A percentile compares a stretch with the other conserved stretches of the same genome.
These are phyloP conservation scores for Chiroxiphia lanceolata DNA, from an alignment of 2,797 vertebrate species.

Conservation along the genomic window DNA sequence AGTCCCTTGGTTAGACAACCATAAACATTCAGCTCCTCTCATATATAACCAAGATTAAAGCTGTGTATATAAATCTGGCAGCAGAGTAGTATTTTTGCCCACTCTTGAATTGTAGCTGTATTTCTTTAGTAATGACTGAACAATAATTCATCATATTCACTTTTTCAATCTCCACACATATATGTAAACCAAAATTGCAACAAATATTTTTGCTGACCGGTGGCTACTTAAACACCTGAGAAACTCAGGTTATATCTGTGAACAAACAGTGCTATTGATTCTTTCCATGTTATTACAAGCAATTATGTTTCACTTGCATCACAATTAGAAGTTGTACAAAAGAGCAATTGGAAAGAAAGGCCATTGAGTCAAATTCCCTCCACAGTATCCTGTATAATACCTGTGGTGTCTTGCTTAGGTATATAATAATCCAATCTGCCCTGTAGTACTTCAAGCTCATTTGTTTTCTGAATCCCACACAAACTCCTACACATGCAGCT, in stretches of 20 bases:
- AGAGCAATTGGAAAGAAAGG: background rate
- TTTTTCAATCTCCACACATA: slow-evolving; percentile 44
- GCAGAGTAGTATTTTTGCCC: slow-evolving; percentile 59
- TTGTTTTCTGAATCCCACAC: background rate
- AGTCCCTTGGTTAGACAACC: slow-evolving; percentile 69
- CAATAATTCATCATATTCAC: slow-evolving; percentile 9
- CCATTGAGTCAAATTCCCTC: background rate
- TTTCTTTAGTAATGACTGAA: slow-evolving; percentile 57
- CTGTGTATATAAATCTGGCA: slow-evolving; percentile 60
- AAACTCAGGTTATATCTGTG: background rate
- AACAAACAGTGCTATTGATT: slow-evolving; percentile 1
- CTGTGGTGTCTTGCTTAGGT: background rate
- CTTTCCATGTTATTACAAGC: background rate
- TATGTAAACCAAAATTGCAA: slow-evolving; percentile 47
- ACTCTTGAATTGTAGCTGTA: slow-evolving; percentile 45
- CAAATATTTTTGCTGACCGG: slow-evolving; percentile 38
- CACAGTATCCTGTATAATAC: background rate
- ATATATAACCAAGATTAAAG: slow-evolving; percentile 71
- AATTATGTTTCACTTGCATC: background rate
- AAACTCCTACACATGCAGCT: background rate
- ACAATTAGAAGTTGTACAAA: background rate
- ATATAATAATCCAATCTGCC: background rate
- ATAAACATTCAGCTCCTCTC: slow-evolving; percentile 68
- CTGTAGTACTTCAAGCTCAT: background rate
- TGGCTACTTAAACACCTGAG: slow-evolving; percentile 51